Conservation (phyloP, 2,113 vertebrate species). For the Pygoscelis adeliae region DNA sequence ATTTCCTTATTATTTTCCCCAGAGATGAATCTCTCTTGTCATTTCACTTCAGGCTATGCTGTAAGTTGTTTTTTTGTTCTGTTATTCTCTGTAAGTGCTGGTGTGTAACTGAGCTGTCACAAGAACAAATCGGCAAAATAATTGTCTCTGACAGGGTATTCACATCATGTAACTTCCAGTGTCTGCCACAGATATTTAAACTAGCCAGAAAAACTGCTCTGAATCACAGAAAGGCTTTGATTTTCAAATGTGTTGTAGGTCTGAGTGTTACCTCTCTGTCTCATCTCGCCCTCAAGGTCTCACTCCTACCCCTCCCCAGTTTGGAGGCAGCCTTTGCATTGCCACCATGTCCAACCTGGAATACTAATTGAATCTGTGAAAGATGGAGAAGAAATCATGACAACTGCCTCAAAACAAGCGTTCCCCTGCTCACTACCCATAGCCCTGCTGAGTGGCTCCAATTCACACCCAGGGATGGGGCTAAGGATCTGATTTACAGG, state of each 20-base stretch:
- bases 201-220: not conserved
- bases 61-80: not conserved
- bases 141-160: not conserved
- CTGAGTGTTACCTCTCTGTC: not conserved
- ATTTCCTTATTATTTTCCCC: conserved; percentile 21
- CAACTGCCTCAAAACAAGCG: not conserved
- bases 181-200: conserved; percentile 5
- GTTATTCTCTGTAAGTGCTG: conserved; percentile 10
- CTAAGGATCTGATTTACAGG: not conserved
- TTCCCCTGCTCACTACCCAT: not conserved
- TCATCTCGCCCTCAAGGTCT: not conserved
- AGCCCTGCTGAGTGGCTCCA: not conserved
- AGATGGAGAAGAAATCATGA: not conserved
- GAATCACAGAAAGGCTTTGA: not conserved
- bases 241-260: not conserved
- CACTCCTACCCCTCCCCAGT: not conserved
- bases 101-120: conserved; percentile 33
- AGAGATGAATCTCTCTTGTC: conserved; percentile 17
- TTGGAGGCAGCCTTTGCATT: not conserved
- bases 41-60: conserved; percentile 30
- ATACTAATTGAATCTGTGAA: not conserved
- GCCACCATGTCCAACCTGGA: not conserved
- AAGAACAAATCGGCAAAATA: conserved; percentile 15
- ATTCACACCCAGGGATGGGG: not conserved
- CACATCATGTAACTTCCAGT: conserved; percentile 3